phyloP scores from a whole-genome alignment of 2,888 invertebrate species.

The Boloria selene region DNA sequence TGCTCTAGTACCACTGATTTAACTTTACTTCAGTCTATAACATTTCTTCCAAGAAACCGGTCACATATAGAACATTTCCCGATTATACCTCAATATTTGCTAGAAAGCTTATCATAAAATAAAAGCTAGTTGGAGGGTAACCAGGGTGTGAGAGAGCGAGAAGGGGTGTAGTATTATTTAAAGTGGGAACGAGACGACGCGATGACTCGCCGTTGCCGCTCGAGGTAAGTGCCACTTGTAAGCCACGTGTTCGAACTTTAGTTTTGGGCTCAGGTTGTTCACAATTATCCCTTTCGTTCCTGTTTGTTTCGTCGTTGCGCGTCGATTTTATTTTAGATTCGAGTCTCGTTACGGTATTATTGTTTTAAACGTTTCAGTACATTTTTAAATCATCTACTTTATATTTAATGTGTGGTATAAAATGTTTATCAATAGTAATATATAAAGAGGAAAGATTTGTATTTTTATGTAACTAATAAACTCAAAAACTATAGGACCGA shows the following conservation, averaged over 20 bases:
- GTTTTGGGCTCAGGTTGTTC: slow-evolving; percentile 50
- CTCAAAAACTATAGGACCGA: no score
- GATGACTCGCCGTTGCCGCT: slow-evolving; percentile 70
- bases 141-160: slow-evolving; percentile 79
- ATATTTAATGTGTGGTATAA: no score
- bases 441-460: no score
- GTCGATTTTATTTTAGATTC: slow-evolving; percentile 17
- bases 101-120: slow-evolving; percentile 25
- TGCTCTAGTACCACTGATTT: slow-evolving; percentile 22
- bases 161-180: slow-evolving; percentile 61
- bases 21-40: slow-evolving; percentile 8
- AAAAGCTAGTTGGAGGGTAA: slow-evolving; percentile 43
- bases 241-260: slow-evolving; percentile 75
- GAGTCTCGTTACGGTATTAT: not conserved
- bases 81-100: slow-evolving; percentile 22
- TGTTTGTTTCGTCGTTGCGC: slow-evolving; percentile 16
- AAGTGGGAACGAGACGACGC: slow-evolving; percentile 79
- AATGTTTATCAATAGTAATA: no score
- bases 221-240: slow-evolving; percentile 77
- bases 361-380: not conserved
- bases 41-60: slow-evolving; percentile 15
- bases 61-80: slow-evolving; percentile 6
- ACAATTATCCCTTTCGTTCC: slow-evolving; percentile 40
- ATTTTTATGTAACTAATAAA: no score
- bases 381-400: not conserved